phyloP scores from a whole-genome alignment of 2,888 invertebrate species.

The Cabera pusaria region DNA sequence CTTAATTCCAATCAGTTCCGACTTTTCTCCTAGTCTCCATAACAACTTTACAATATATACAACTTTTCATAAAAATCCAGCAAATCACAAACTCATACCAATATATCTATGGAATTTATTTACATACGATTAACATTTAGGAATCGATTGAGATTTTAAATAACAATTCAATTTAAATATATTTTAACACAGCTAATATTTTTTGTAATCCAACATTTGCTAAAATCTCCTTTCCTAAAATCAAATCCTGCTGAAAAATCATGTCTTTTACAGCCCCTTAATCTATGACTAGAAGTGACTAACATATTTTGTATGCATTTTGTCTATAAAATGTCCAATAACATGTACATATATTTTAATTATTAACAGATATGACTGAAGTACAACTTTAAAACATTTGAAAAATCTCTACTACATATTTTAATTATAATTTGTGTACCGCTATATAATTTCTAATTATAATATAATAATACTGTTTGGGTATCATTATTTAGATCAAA shows the following conservation, averaged over 20 bases:
- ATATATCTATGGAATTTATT: slow-evolving; percentile 33
- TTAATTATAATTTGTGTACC: slow-evolving; percentile 1
- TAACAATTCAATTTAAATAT: slow-evolving; percentile 7
- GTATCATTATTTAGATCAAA: too few species aligned
- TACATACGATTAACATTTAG: slow-evolving; percentile 12
- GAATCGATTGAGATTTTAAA: slow-evolving; percentile 10
- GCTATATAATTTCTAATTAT: too few species aligned
- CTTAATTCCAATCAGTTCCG: slow-evolving; percentile 80
- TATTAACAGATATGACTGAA: neutral
- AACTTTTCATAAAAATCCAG: slow-evolving; percentile 23
- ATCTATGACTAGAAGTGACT: slow-evolving; percentile 73
- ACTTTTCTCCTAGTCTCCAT: slow-evolving; percentile 58
- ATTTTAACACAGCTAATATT: slow-evolving; percentile 4
- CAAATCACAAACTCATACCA: slow-evolving; percentile 21
- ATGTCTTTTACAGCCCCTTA: slow-evolving; percentile 75
- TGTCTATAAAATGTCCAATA: slow-evolving; percentile 3
- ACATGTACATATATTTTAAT: neutral
- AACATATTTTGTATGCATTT: slow-evolving; percentile 23
- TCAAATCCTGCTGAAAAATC: slow-evolving; percentile 17
- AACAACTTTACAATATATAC: slow-evolving; percentile 53
- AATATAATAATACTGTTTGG: slow-evolving; percentile 10
- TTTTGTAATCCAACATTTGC: slow-evolving; percentile 11
- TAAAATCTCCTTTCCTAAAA: slow-evolving; percentile 5
- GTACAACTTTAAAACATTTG: neutral
- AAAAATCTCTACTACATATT: neutral